Evolutionary conservation across 2,797 vertebrate genomes (phyloP).

Genomic region (Sciaenops ocellatus): DNA sequence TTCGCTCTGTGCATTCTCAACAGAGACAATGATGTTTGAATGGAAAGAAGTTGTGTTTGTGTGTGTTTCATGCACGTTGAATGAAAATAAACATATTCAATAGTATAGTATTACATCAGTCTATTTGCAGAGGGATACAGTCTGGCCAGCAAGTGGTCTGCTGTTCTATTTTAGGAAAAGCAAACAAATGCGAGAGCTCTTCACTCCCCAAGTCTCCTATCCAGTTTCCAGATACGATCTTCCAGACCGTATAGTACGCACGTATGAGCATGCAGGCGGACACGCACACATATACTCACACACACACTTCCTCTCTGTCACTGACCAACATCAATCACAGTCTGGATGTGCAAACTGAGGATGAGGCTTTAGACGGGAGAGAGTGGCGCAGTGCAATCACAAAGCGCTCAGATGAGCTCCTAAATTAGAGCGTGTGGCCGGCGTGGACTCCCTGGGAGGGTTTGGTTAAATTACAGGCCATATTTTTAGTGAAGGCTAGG

Average conservation of each 20-base stretch:
- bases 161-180: conserved; percentile 67
- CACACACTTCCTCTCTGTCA: conserved; percentile 31
- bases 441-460: conserved; percentile 60
- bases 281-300: conserved; percentile 20
- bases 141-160: conserved; percentile 36
- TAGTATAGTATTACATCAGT: conserved; percentile 49
- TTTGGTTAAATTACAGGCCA: conserved; percentile 79
- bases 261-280: conserved; percentile 1
- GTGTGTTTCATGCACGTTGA: background rate
- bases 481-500: conserved; percentile 79
- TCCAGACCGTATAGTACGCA: conserved; percentile 17
- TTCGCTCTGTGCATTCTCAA: background rate
- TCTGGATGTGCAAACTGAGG: conserved; percentile 34
- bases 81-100: conserved; percentile 38
- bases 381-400: conserved; percentile 66
- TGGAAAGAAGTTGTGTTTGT: background rate
- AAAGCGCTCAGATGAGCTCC: conserved; percentile 67
- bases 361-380: conserved; percentile 33
- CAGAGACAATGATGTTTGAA: background rate
- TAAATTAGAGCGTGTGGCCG: conserved; percentile 70
- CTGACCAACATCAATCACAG: conserved; percentile 58
- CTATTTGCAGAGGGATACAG: conserved; percentile 48
- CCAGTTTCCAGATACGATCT: conserved; percentile 53
- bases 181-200: conserved; percentile 65
- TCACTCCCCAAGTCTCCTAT: conserved; percentile 45